Conservation (phyloP, 2,888 invertebrate genomes). For the Lycia hirtaria region DNA sequence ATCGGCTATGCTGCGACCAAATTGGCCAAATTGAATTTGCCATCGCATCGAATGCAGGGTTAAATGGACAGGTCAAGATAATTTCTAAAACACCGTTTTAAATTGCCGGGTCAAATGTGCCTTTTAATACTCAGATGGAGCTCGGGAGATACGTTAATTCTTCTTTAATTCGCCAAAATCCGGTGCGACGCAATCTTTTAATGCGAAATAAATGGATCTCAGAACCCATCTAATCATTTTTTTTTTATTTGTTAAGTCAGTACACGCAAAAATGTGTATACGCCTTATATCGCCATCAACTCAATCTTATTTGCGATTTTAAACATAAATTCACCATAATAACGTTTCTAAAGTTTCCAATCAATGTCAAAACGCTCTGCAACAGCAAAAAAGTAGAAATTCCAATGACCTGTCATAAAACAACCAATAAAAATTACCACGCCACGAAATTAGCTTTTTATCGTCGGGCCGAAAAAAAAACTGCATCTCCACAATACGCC, state of each 20-base stretch:
- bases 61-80: slow-evolving; percentile 40
- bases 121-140: slow-evolving; percentile 28
- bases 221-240: neutral
- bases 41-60: slow-evolving; percentile 35
- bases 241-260: neutral
- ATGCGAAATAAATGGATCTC: slow-evolving; percentile 6
- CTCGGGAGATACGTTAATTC: slow-evolving; percentile 29
- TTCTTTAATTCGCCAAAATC: slow-evolving; percentile 33
- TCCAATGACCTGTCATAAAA: slow-evolving; percentile 40
- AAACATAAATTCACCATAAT: slow-evolving; percentile 3
- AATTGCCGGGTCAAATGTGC: slow-evolving; percentile 33
- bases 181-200: slow-evolving; percentile 15
- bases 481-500: slow-evolving; percentile 41
- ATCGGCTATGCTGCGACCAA: slow-evolving; percentile 21
- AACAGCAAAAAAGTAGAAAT: slow-evolving; percentile 34
- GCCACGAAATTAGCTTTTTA: slow-evolving; percentile 40
- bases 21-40: slow-evolving; percentile 45
- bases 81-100: slow-evolving; percentile 36
- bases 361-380: slow-evolving; percentile 31
- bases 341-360: slow-evolving; percentile 30
- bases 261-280: neutral
- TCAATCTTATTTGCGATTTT: neutral
- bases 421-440: slow-evolving; percentile 40
- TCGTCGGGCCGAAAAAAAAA: slow-evolving; percentile 32
- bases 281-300: neutral